Conservation (phyloP, 2,797 vertebrate genomes). For the Hephaestus fuliginosus region DNA sequence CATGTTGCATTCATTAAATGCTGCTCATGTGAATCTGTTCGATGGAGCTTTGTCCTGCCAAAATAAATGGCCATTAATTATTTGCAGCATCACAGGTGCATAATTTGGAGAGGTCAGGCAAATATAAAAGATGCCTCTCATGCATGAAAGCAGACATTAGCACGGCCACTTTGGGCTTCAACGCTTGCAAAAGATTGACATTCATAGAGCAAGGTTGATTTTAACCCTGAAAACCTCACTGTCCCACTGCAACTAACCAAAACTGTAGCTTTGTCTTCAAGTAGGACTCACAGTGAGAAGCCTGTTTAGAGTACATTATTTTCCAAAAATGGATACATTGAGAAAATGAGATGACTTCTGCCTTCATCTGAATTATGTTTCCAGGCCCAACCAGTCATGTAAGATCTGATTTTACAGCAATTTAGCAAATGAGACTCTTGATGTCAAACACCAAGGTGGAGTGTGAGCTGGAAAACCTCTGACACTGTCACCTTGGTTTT, state of each 20-base stretch:
- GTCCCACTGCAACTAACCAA: background rate
- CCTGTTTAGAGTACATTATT: background rate
- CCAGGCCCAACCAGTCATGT: background rate
- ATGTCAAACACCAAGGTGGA: conserved; percentile 22
- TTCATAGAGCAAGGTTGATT: background rate
- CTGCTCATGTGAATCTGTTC: conserved; percentile 1
- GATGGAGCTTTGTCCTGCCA: background rate
- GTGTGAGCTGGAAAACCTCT: conserved; percentile 5
- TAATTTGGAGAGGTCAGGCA: background rate
- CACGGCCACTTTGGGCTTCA: background rate
- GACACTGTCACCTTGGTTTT: conserved; percentile 46
- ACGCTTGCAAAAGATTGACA: background rate
- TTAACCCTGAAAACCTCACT: background rate
- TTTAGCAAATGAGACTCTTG: conserved; percentile 12
- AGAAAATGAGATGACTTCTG: background rate
- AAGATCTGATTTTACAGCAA: conserved; percentile 16
- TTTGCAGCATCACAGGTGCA: background rate
- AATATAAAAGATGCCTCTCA: background rate
- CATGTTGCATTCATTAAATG: conserved; percentile 12
- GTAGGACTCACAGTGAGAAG: background rate
- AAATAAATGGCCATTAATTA: conserved; percentile 21
- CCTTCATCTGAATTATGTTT: background rate
- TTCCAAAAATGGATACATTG: background rate
- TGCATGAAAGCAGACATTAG: conserved; percentile 1
- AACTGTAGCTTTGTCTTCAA: background rate